These are phyloP conservation scores for Karalla daura DNA, from an alignment of 2,797 vertebrate species.

Conservation along the genomic window DNA sequence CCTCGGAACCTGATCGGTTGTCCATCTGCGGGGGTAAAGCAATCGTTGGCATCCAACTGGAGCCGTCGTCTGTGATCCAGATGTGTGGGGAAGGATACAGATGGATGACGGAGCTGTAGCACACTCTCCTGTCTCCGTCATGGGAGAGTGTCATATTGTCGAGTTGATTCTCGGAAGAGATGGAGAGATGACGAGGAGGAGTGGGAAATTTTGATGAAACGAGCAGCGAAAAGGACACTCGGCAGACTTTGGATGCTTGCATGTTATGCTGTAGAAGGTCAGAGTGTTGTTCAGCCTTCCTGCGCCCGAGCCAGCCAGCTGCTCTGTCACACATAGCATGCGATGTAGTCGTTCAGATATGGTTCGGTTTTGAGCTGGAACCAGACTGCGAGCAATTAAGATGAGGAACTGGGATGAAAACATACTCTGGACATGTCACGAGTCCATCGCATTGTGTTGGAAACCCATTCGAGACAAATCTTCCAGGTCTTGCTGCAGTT, in stretches of 20 bases:
- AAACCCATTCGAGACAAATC: not conserved
- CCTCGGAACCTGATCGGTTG: not conserved
- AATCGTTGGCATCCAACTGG: not conserved
- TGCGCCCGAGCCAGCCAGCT: not conserved
- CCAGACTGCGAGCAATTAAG: not conserved
- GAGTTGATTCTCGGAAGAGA: conserved; percentile 1
- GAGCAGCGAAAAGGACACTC: not conserved
- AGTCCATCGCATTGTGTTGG: fast-evolving
- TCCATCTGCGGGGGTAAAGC: not conserved
- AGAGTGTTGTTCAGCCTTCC: not conserved
- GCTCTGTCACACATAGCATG: not conserved
- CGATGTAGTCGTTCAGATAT: too few relatives aligned
- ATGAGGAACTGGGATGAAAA: too few relatives aligned
- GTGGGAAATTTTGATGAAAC: conserved; percentile 27
- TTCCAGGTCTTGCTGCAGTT: not conserved
- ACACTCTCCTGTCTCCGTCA: not conserved
- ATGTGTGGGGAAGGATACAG: not conserved
- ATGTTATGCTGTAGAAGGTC: not conserved
- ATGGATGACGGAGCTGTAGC: not conserved
- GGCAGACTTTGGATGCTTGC: not conserved
- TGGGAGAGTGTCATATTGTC: not conserved
- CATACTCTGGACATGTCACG: not conserved
- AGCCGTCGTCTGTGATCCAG: not conserved
- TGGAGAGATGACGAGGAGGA: not conserved
- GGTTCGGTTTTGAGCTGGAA: not conserved